Evolutionary conservation across 92 coral and sea anemone genomes (phyloP).

Genomic region (Metridium senile): DNA sequence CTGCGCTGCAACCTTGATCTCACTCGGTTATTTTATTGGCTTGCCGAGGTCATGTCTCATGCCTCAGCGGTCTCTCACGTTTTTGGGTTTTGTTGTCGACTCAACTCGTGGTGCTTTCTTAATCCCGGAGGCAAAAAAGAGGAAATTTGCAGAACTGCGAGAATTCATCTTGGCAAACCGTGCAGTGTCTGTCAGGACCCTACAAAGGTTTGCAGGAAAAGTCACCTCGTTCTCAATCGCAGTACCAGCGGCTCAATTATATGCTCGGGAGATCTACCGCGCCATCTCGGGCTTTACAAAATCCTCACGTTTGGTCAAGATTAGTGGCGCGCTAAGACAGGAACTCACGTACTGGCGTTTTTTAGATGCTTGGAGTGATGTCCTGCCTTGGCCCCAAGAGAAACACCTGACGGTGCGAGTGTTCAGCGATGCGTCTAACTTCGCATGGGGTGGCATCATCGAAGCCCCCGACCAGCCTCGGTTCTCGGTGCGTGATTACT

Average conservation of each 20-base stretch:
- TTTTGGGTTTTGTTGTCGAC: background rate
- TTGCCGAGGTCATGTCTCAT: background rate
- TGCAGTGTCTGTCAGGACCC: constrained; percentile 24
- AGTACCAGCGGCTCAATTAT: constrained; percentile 20
- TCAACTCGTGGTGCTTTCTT: constrained; percentile 20
- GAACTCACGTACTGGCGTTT: no score
- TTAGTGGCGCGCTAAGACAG: no score
- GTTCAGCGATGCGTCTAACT: no score
- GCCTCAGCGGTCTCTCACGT: background rate
- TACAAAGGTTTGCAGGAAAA: no score
- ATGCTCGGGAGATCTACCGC: constrained; percentile 24
- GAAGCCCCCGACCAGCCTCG: no score
- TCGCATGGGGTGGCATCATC: no score
- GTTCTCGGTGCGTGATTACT: no score
- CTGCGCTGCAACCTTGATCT: background rate
- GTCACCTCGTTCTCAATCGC: constrained; percentile 19
- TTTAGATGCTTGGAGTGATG: no score
- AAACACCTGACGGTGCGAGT: no score
- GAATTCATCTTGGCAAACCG: constrained; percentile 22
- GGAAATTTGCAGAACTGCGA: constrained; percentile 26
- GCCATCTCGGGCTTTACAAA: constrained; percentile 19
- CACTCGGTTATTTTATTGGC: no score
- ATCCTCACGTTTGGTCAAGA: constrained; percentile 25
- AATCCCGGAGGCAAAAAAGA: constrained; percentile 39
- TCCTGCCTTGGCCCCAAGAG: no score